Conservation (phyloP, 2,113 vertebrate genomes). For the Pollachius pollachius region DNA sequence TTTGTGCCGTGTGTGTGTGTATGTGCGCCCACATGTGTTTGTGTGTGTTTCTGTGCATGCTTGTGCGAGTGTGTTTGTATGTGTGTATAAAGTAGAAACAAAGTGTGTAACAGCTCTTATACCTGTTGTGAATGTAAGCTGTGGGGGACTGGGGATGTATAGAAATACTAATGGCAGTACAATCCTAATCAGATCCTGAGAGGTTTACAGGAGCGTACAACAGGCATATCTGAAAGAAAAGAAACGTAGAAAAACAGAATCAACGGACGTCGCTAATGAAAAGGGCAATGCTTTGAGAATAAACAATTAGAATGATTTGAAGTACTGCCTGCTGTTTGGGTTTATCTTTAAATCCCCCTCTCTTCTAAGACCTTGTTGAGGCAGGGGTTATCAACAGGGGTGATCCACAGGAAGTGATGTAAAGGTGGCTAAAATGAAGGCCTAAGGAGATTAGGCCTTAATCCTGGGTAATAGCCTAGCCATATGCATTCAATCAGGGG, state of each 20-base stretch:
- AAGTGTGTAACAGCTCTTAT: too few species aligned
- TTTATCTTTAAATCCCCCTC: not conserved
- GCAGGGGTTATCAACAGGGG: conserved; percentile 32
- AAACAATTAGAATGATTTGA: not conserved
- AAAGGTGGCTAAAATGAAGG: conserved; percentile 33
- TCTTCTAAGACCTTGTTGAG: conserved; percentile 42
- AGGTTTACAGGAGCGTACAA: too few species aligned
- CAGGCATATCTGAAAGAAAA: conserved; percentile 9
- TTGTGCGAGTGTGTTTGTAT: too few species aligned
- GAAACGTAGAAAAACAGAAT: not conserved
- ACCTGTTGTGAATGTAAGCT: too few species aligned
- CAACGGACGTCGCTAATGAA: not conserved
- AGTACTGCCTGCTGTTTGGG: not conserved
- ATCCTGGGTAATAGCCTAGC: conserved; percentile 54
- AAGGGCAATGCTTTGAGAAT: not conserved
- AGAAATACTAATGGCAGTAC: too few species aligned
- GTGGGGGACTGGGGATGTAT: too few species aligned
- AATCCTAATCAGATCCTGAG: too few species aligned
- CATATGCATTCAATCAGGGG: conserved; percentile 49
- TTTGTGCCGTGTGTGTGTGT: conserved; percentile 27
- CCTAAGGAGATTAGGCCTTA: conserved; percentile 57
- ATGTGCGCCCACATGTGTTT: too few species aligned
- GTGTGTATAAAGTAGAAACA: too few species aligned
- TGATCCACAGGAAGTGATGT: conserved; percentile 55
- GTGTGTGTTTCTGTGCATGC: too few species aligned